Base-by-base conservation (phyloP, 2,888 invertebrate genomes). In the Cyclophora albipunctata region DNA sequence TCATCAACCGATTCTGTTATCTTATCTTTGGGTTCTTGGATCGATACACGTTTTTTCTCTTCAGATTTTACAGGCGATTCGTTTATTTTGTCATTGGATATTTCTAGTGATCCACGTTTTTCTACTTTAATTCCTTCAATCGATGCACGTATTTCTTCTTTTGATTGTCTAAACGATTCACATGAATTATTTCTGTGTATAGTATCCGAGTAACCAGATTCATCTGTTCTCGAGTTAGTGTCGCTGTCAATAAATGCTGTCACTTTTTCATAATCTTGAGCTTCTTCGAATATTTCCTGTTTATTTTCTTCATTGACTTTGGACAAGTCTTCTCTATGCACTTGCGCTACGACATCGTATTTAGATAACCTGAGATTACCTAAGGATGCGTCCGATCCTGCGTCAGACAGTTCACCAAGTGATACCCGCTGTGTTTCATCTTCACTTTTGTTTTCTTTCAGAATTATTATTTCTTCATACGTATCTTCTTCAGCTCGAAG, bases 321-420 rank as follows among this genome's bases (percentile, higher is more conserved):
- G 0, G 84, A 78, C 50, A 87, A 73, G 74, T 90, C 90, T 69
- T 90, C 90, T 71, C 90, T 84, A 62, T 91, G 91, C 7, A 91
- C 89, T 75, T 90, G 87, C 52, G 85, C 91, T 63, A 91, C 81
- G 34, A 91, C 90, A 75, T 89, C 89, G 70, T 91, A 90, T 76
- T 89, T 87, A 62, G 88, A 84, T 78, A 85, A 78, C 43, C 70
- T 80, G 64, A 78, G 82, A 75, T 71, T 81, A 74, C 81, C 76
- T 58, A 81, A 63, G 46, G 88, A 87, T 69, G 79, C 83, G 47
- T 86, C 85, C 42, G 86, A 88, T 33, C 79, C 86, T 20, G 85
- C 84, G 62, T 85, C 86, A 49, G 86, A 87, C 48, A 86, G 57
- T 52, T 86, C 84, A 58, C 84, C 78, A 6, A 84, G 61, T 6